Percentiles rank a stretch among this genome's conserved stretches.
Evolutionary conservation across 2,113 vertebrate genomes (phyloP).

Genomic region (Festucalex cinctus): DNA sequence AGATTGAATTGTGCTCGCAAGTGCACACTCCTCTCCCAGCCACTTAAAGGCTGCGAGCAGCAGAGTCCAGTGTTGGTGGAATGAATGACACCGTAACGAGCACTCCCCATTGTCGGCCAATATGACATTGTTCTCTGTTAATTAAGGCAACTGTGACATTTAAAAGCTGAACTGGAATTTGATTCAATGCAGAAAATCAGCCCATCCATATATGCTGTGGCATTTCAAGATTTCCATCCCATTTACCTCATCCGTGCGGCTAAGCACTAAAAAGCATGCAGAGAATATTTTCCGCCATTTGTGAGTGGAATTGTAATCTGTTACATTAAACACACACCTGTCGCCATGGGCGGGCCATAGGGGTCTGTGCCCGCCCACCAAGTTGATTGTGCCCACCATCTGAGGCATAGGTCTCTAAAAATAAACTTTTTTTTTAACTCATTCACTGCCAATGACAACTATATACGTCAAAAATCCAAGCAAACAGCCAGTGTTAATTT

Average conservation of each 20-base stretch:
- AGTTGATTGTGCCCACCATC: too few species aligned
- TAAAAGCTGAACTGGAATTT: slow-evolving; percentile 51
- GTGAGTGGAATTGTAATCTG: slow-evolving; percentile 20
- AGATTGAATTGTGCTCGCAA: slow-evolving; percentile 8
- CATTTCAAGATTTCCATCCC: slow-evolving; percentile 63
- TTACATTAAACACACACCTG: too few species aligned
- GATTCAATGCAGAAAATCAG: slow-evolving; percentile 57
- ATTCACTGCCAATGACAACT: too few species aligned
- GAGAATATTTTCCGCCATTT: slow-evolving; percentile 9
- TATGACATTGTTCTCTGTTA: slow-evolving; percentile 48
- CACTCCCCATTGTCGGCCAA: slow-evolving; percentile 31
- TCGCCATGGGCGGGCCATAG: too few species aligned
- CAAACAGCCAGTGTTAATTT: too few species aligned
- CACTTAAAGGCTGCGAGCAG: slow-evolving; percentile 12
- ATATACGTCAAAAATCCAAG: too few species aligned
- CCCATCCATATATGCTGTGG: slow-evolving; percentile 53
- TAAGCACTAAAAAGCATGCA: slow-evolving; percentile 24
- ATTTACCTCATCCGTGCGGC: slow-evolving; percentile 49
- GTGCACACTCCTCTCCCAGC: slow-evolving; percentile 1
- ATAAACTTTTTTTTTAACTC: too few species aligned
- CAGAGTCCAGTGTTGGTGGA: slow-evolving; percentile 20
- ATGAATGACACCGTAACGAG: slow-evolving; percentile 34
- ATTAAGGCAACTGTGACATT: slow-evolving; percentile 67
- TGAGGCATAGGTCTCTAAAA: too few species aligned
- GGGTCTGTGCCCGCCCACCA: too few species aligned